Percentiles rank a stretch among this genome's conserved stretches.
Evolutionary conservation across 1,140 invertebrate genomes (phyloP).

Genomic region (Zaprionus nigranus): DNA sequence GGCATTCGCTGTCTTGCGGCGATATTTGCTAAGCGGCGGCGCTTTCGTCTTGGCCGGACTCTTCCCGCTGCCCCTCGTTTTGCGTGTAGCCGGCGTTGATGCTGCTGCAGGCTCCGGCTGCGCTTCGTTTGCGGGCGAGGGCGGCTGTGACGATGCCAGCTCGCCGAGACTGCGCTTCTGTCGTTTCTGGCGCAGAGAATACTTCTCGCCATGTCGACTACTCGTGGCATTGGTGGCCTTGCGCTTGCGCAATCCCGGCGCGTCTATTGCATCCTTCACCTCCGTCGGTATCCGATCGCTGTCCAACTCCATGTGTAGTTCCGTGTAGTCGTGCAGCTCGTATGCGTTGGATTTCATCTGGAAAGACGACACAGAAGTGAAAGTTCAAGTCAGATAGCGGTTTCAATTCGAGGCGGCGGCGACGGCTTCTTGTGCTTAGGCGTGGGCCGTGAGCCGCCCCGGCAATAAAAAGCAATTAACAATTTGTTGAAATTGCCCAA

Average conservation of each 20-base stretch:
- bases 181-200: conserved; percentile 78
- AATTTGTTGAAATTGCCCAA: conserved; percentile 61
- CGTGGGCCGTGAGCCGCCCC: conserved; percentile 45
- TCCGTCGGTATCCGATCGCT: neutral
- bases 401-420: conserved; percentile 21
- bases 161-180: conserved; percentile 55
- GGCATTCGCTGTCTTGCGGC: conserved; percentile 95
- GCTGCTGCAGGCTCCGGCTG: conserved; percentile 12
- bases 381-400: conserved; percentile 36
- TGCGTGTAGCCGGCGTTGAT: neutral
- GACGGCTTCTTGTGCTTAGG: conserved; percentile 21
- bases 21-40: conserved; percentile 94
- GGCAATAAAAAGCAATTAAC: conserved; percentile 70
- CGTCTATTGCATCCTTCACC: conserved; percentile 39
- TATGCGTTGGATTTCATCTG: conserved; percentile 76
- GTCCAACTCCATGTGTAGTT: conserved; percentile 59
- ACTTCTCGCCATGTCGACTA: conserved; percentile 70
- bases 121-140: neutral
- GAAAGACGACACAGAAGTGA: conserved; percentile 48
- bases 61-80: conserved; percentile 28
- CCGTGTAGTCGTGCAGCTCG: conserved; percentile 77
- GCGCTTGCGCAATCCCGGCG: conserved; percentile 45
- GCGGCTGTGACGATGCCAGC: neutral
- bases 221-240: conserved; percentile 37
- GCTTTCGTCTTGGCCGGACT: conserved; percentile 88